Evolutionary conservation across 2,113 vertebrate species (phyloP), one percentile per base, ranked within the genome.

Genomic region (Grus americana): DNA sequence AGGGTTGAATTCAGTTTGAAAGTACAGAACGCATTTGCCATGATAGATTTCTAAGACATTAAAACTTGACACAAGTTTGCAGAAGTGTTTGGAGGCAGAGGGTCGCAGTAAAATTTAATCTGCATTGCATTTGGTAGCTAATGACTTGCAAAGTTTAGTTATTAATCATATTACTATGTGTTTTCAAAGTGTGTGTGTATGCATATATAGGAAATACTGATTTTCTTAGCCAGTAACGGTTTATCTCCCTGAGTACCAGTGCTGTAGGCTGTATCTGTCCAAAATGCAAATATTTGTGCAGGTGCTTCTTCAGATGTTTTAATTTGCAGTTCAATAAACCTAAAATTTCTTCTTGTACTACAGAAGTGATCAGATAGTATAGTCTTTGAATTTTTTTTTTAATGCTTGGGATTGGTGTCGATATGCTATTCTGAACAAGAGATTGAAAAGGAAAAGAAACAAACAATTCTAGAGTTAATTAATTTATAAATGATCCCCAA

Each of bases 1-100:
- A 62, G 23, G 2, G 15, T 13, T 22, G 6, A 23, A 15, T 86
- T 71, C 0, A 0, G 17, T 47, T 76, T 75, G 67, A 22, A 49
- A 58, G 29, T 27, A 19, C 4, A 36, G n/a, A 24, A 27, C 0
- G 0, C 2, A 2, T 85, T 86, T 49, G 30, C 9, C 3, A 0
- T 34, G 17, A 4, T 50, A 10, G 13, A 7, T 67, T 87, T 90
- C 29, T 26, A 8, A n/a, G 50, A 5, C 4, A 0, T 54, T 68
- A 34, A 38, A 76, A 23, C 5, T 21, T 34, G 8, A 10, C 27
- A 8, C 2, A 15, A 27, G 30, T 47, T 74, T 46, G 50, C 67
- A 46, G 42, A 63, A 52, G 30, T 17, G 13, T 66, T 58, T n/a
- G 46, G 36, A 73, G 55, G 20, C 36, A 38, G 46, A 63, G 40